phyloP scores from a whole-genome alignment of 2,888 invertebrate genomes.

The Mesopsocus fuscifrons region DNA sequence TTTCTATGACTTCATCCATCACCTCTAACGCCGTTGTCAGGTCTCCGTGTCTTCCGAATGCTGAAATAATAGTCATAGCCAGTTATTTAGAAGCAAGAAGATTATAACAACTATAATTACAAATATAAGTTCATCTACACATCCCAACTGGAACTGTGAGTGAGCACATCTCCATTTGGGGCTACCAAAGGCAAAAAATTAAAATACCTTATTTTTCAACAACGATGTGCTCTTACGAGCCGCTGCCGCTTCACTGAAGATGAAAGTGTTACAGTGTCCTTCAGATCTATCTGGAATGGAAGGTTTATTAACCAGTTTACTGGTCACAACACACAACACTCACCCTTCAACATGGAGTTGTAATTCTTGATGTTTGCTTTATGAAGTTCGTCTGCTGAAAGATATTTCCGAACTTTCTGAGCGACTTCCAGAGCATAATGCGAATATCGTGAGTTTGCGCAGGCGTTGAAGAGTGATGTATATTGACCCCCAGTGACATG shows the following conservation, averaged over 20 bases:
- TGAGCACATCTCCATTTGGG: too few relatives aligned
- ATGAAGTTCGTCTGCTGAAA: slow-evolving; percentile 43
- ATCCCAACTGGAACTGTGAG: neutral
- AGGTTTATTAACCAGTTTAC: too few relatives aligned
- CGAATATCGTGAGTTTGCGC: slow-evolving; percentile 55
- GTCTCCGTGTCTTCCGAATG: slow-evolving; percentile 70
- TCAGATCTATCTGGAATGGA: too few relatives aligned
- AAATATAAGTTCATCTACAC: neutral
- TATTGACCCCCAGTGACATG: slow-evolving; percentile 51
- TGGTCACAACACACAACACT: too few relatives aligned
- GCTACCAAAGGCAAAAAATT: too few relatives aligned
- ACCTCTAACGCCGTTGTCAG: slow-evolving; percentile 55
- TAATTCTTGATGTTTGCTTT: slow-evolving; percentile 57
- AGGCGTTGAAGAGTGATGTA: slow-evolving; percentile 75
- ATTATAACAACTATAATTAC: too few relatives aligned
- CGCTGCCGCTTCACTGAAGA: too few relatives aligned
- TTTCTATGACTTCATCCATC: slow-evolving; percentile 65
- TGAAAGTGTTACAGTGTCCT: too few relatives aligned
- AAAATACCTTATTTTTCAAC: too few relatives aligned
- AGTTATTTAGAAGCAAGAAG: too few relatives aligned
- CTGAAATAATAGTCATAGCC: slow-evolving; percentile 27
- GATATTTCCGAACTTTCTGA: slow-evolving; percentile 38
- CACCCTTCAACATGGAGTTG: slow-evolving; percentile 68
- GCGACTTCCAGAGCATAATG: slow-evolving; percentile 50
- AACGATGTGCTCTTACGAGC: too few relatives aligned